Evolutionary conservation across 2,113 vertebrate species (phyloP).

Genomic region (Mustelus asterias): DNA sequence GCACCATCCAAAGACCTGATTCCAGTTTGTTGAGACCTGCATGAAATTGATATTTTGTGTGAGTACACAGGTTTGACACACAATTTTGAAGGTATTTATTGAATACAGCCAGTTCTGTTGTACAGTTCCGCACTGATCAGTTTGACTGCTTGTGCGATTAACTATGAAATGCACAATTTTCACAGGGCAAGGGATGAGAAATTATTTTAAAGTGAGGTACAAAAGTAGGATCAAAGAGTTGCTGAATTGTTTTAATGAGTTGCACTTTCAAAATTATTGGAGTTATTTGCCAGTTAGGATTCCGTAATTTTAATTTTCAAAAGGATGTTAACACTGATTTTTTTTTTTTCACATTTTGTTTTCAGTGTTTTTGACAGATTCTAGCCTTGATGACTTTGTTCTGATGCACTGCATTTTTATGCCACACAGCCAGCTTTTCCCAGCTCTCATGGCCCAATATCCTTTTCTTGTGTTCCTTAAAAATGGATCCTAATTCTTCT

Average conservation of each 20-base stretch:
- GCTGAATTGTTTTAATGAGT: not conserved
- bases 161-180: not conserved
- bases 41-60: not conserved
- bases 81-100: not conserved
- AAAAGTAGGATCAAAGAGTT: not conserved
- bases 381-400: conserved; percentile 84
- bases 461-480: conserved; percentile 60
- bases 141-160: not conserved
- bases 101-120: not conserved
- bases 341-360: conserved; percentile 44
- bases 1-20: too few relatives aligned
- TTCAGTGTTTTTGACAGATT: conserved; percentile 62
- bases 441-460: conserved; percentile 91
- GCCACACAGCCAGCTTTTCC: conserved; percentile 83
- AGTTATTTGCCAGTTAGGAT: not conserved
- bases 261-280: not conserved
- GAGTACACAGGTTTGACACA: not conserved
- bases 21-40: not conserved
- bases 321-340: conserved; percentile 34
- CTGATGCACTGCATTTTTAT: conserved; percentile 97
- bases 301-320: not conserved
- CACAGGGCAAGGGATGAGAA: not conserved
- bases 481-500: not conserved
- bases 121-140: not conserved
- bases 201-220: not conserved